Conservation (phyloP, 2,888 invertebrate species). For the Pogonocherus hispidulus region DNA sequence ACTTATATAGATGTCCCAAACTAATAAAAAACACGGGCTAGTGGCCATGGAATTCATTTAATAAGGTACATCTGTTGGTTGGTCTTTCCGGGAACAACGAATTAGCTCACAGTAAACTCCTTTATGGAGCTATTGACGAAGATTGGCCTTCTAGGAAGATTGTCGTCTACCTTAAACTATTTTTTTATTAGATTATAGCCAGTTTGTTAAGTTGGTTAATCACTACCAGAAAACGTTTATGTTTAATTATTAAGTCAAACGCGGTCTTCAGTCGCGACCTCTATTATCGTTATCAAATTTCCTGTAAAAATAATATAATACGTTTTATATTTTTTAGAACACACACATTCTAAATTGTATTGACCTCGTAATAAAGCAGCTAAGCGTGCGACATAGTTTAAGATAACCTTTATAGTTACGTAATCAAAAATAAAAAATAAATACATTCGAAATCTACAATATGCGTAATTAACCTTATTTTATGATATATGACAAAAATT, state of each 20-base stretch:
- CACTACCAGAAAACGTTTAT: constrained; percentile 10
- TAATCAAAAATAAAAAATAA: no score
- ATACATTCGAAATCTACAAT: no score
- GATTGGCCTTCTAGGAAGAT: constrained; percentile 20
- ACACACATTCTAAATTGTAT: no score
- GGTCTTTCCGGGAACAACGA: constrained; percentile 12
- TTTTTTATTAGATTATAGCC: constrained; percentile 7
- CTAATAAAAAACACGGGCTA: background rate
- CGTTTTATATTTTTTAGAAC: no score
- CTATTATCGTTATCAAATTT: background rate
- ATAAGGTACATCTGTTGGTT: constrained; percentile 27
- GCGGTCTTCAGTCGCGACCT: background rate
- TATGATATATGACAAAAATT: no score
- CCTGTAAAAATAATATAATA: background rate
- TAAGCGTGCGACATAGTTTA: no score
- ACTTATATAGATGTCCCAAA: background rate
- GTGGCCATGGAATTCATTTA: constrained; percentile 5
- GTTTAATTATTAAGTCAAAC: background rate
- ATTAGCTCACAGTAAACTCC: constrained; percentile 21
- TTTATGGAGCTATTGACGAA: constrained; percentile 9
- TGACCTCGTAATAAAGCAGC: no score
- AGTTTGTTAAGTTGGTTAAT: background rate
- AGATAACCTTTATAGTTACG: no score
- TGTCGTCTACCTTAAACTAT: constrained; percentile 3
- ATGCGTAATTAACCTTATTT: no score